Conservation (phyloP, 2,113 vertebrate species). For the Ranitomeya variabilis region DNA sequence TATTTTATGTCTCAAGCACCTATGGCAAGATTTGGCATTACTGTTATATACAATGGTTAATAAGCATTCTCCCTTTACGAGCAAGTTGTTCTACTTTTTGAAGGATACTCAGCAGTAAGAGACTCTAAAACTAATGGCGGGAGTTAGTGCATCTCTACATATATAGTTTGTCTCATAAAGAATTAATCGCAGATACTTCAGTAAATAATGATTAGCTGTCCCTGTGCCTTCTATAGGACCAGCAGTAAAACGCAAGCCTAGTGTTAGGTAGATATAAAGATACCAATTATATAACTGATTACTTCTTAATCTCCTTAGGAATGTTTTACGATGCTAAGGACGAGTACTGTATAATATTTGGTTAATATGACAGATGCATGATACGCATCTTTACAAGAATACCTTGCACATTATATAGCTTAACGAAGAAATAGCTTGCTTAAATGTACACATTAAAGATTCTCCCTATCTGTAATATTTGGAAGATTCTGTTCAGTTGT, state of each 20-base stretch:
- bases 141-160: too few species aligned
- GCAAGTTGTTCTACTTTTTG: background rate
- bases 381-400: background rate
- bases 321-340: background rate
- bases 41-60: background rate
- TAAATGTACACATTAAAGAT: background rate
- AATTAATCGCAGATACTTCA: background rate
- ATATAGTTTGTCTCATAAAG: too few species aligned
- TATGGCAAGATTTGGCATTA: constrained; percentile 37
- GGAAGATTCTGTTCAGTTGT: background rate
- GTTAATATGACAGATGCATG: background rate
- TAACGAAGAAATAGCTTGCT: background rate
- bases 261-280: background rate
- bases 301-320: background rate
- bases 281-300: background rate
- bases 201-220: background rate
- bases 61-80: background rate
- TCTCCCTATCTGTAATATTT: constrained; percentile 4
- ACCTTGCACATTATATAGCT: background rate
- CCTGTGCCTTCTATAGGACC: background rate
- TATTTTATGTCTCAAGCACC: background rate
- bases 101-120: too few species aligned
- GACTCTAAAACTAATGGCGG: too few species aligned
- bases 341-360: constrained; percentile 5
- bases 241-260: background rate